phyloP scores from a whole-genome alignment of 1,140 invertebrate species.

The Liolophura sinensis region DNA sequence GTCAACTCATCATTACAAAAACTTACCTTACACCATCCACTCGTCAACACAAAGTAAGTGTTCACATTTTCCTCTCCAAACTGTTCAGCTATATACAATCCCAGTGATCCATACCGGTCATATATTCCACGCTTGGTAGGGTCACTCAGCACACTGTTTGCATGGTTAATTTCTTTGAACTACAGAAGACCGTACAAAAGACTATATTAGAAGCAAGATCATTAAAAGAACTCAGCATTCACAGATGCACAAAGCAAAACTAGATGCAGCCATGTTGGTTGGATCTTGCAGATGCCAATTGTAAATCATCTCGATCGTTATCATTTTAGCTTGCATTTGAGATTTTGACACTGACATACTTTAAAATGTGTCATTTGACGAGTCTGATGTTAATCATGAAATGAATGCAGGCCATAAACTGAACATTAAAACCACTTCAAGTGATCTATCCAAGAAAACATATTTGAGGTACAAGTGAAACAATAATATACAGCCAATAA shows the following conservation, averaged over 20 bases:
- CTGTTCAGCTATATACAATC: slow-evolving; percentile 62
- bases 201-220: background rate
- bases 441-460: too few relatives aligned
- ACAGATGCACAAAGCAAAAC: background rate
- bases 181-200: slow-evolving; percentile 29
- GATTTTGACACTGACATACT: background rate
- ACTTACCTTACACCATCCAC: slow-evolving; percentile 90
- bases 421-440: too few relatives aligned
- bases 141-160: slow-evolving; percentile 59
- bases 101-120: slow-evolving; percentile 62
- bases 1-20: background rate
- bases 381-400: too few relatives aligned
- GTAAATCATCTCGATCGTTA: background rate
- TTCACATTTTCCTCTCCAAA: slow-evolving; percentile 62
- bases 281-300: background rate
- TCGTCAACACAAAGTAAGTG: slow-evolving; percentile 67
- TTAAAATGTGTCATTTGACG: background rate
- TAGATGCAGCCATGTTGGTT: background rate
- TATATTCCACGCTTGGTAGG: slow-evolving; percentile 59
- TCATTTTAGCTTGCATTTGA: too few relatives aligned
- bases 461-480: too few relatives aligned
- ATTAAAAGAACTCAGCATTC: background rate
- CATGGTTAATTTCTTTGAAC: slow-evolving; percentile 63
- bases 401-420: too few relatives aligned
- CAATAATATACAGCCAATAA: too few relatives aligned